These are phyloP conservation scores for Nemotelus nigrinus DNA, from an alignment of 2,888 invertebrate genomes.

Conservation along the genomic window DNA sequence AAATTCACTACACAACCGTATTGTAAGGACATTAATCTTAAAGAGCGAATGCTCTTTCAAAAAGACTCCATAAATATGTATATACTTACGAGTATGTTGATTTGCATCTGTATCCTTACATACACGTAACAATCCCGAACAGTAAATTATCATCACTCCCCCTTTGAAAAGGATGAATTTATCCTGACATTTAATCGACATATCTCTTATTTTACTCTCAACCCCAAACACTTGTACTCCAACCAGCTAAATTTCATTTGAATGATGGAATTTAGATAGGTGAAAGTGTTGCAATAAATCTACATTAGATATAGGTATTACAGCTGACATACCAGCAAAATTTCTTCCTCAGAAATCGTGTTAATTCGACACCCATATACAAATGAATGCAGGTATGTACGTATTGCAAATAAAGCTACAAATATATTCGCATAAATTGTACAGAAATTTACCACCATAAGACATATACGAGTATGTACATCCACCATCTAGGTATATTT, in stretches of 20 bases:
- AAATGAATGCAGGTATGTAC: background rate
- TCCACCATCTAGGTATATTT: too few species aligned
- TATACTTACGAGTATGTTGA: too few species aligned
- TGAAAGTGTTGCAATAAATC: slow-evolving; percentile 17
- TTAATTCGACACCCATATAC: background rate
- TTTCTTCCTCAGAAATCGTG: background rate
- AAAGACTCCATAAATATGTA: too few species aligned
- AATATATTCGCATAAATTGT: too few species aligned
- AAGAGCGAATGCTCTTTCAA: too few species aligned
- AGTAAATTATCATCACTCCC: background rate
- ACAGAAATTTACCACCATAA: too few species aligned
- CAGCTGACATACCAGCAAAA: background rate
- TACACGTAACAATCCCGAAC: background rate
- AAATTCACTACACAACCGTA: too few species aligned
- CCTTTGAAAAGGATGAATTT: slow-evolving; percentile 10
- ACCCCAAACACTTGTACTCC: background rate
- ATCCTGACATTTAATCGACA: slow-evolving; percentile 16
- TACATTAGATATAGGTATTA: background rate
- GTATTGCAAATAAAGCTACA: too few species aligned
- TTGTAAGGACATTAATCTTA: too few species aligned
- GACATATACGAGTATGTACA: too few species aligned
- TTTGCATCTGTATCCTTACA: background rate
- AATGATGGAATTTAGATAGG: slow-evolving; percentile 10
- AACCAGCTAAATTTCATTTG: background rate
- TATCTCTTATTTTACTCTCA: background rate